Conservation (phyloP, 2,113 vertebrate species). For the Tragelaphus imberbis region DNA sequence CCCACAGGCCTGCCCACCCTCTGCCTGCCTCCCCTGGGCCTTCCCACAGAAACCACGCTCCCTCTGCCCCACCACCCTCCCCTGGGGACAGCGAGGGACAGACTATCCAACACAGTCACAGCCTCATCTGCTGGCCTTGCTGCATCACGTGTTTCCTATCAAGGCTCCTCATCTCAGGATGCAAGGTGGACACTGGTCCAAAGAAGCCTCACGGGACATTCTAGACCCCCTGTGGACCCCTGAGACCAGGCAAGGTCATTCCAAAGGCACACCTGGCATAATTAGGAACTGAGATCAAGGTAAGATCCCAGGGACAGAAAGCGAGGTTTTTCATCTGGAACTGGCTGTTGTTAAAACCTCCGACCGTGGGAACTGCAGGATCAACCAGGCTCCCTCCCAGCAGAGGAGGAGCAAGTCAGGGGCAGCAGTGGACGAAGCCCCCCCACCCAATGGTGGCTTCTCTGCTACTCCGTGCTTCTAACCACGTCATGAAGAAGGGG, state of each 20-base stretch:
- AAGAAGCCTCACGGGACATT: not conserved
- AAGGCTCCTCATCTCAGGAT: not conserved
- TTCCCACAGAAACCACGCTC: not conserved
- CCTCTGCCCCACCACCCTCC: no score
- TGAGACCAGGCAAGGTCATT: not conserved
- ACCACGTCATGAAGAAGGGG: not conserved
- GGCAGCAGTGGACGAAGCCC: not conserved
- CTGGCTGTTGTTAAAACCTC: not conserved
- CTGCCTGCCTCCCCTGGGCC: not conserved
- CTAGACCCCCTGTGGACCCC: not conserved
- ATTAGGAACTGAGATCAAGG: not conserved
- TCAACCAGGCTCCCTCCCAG: not conserved
- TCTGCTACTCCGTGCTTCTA: not conserved
- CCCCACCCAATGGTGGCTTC: not conserved
- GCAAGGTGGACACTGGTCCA: not conserved
- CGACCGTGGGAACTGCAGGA: not conserved
- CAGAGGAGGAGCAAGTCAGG: fast-evolving
- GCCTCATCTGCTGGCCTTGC: not conserved
- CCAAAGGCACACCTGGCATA: not conserved
- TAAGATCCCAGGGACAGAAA: not conserved
- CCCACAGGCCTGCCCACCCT: not conserved
- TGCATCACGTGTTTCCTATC: fast-evolving
- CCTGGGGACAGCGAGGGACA: not conserved
- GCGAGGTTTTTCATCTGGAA: not conserved
- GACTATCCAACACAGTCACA: fast-evolving